These are phyloP conservation scores for Tor tambroides DNA, from an alignment of 2,113 vertebrate species.

Conservation along the genomic window DNA sequence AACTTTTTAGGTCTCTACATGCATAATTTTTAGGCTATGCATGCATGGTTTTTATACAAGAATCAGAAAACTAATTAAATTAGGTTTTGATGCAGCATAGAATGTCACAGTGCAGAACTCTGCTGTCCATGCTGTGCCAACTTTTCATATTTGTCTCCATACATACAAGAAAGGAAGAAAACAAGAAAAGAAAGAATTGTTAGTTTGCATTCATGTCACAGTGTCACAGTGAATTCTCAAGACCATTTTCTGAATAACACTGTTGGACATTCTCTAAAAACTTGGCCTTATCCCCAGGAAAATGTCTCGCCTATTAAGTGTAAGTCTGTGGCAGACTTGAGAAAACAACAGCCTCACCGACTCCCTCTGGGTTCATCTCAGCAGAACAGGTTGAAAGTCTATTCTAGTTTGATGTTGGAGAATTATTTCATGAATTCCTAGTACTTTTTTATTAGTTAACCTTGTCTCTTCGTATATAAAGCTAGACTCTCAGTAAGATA, in stretches of 20 bases:
- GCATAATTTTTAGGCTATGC: neutral
- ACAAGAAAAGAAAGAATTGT: neutral
- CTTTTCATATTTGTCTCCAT: neutral
- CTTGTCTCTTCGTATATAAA: neutral
- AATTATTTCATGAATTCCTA: neutral
- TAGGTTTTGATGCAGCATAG: neutral
- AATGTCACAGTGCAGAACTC: neutral
- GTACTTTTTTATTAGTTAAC: neutral
- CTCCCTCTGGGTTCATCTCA: neutral
- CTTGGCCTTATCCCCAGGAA: slow-evolving; percentile 43
- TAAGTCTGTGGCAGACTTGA: slow-evolving; percentile 55
- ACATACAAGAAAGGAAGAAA: neutral
- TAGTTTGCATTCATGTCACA: slow-evolving; percentile 1
- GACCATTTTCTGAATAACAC: neutral
- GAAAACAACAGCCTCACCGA: neutral
- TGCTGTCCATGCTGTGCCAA: neutral
- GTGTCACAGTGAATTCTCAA: neutral
- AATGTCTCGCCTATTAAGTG: slow-evolving; percentile 47
- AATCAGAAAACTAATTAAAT: neutral
- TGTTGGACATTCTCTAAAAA: slow-evolving; percentile 10
- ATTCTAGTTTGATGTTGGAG: neutral
- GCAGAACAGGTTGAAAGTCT: slow-evolving; percentile 34
- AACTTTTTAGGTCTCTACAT: neutral
- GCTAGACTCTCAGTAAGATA: neutral
- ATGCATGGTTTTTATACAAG: neutral